Evolutionary conservation across 1,140 invertebrate species (phyloP).

Genomic region (Reticulitermes speratus): DNA sequence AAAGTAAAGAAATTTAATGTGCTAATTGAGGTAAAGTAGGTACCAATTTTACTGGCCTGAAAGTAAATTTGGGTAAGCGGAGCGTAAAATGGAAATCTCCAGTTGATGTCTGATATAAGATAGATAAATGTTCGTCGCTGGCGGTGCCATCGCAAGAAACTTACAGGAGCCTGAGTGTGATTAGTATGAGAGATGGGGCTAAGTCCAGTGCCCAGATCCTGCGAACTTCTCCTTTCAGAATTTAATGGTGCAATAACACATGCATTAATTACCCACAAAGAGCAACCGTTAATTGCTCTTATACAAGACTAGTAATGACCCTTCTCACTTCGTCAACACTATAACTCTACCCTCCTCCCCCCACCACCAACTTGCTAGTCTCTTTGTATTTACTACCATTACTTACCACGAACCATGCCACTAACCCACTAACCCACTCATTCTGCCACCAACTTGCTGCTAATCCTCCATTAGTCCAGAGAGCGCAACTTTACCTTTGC

Average conservation of each 20-base stretch:
- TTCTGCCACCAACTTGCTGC: background rate
- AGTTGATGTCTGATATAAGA: background rate
- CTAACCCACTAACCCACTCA: background rate
- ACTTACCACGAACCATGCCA: background rate
- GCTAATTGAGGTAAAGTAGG: no score
- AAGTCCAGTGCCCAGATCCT: background rate
- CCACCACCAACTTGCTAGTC: background rate
- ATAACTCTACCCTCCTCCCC: background rate
- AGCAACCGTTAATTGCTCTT: background rate
- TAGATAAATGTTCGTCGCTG: background rate
- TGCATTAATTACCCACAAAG: slow-evolving; percentile 16
- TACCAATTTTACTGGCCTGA: background rate
- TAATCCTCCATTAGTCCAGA: background rate
- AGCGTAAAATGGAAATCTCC: background rate
- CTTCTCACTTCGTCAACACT: background rate
- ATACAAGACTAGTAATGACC: slow-evolving; percentile 1
- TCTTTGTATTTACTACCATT: background rate
- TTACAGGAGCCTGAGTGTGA: background rate
- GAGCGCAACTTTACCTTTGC: background rate
- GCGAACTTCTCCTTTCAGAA: background rate
- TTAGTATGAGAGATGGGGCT: background rate
- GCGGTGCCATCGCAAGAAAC: background rate
- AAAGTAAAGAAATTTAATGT: no score
- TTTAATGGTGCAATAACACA: slow-evolving; percentile 6
- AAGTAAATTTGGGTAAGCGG: background rate